A percentile compares a stretch with the other conserved stretches of the same genome.
phyloP scores from a whole-genome alignment of 2,888 invertebrate species.

The Acrocyrtus sp. region DNA sequence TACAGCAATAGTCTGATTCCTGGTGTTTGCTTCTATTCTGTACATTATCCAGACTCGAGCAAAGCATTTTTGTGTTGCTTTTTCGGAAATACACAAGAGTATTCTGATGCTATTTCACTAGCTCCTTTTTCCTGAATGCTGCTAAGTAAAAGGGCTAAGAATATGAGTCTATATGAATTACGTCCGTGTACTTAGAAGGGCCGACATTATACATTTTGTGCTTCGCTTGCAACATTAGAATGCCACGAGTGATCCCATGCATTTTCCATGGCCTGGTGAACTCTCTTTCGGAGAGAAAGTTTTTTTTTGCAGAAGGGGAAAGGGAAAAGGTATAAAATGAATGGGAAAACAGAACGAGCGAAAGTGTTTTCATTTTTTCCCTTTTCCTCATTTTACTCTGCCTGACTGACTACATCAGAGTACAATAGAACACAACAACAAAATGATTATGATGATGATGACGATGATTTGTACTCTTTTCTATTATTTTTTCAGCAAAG shows the following conservation, averaged over 20 bases:
- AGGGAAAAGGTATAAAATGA: no score
- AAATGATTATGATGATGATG: slow-evolving; percentile 29
- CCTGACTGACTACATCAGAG: slow-evolving; percentile 21
- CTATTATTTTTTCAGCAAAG: no score
- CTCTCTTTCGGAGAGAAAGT: slow-evolving; percentile 11
- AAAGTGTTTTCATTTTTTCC: background rate
- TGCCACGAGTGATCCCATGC: slow-evolving; percentile 40
- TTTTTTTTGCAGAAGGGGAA: no score
- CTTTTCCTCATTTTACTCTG: no score
- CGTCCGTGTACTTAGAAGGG: no score
- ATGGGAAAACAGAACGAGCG: no score
- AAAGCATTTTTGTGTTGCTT: background rate
- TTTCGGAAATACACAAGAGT: background rate
- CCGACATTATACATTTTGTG: no score
- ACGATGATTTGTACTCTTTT: slow-evolving; percentile 40
- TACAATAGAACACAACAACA: no score
- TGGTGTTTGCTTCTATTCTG: background rate
- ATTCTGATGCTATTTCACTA: background rate
- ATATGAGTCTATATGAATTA: no score
- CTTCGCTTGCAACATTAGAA: slow-evolving; percentile 15
- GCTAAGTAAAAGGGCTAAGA: no score
- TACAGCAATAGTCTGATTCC: no score
- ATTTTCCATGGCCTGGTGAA: slow-evolving; percentile 49
- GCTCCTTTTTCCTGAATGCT: background rate
- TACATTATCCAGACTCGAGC: background rate